A percentile compares a stretch with the other conserved stretches of the same genome.
Conservation (phyloP, 2,888 invertebrate genomes). For the Epistrophella euchroma region DNA sequence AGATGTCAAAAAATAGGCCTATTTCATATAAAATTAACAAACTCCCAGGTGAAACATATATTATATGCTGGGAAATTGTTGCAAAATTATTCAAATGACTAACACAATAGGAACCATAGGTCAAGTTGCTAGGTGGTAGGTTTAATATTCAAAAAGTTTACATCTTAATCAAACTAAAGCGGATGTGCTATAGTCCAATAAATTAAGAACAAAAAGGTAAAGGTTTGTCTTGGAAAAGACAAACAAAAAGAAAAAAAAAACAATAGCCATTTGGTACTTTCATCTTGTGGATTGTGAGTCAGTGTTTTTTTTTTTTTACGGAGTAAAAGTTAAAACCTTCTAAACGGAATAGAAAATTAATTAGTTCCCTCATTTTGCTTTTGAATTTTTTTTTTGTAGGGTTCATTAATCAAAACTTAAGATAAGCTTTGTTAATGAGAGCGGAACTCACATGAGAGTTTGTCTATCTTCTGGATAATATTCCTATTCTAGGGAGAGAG, state of each 20-base stretch:
- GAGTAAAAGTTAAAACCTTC: slow-evolving; percentile 50
- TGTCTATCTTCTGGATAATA: not conserved
- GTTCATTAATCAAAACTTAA: slow-evolving; percentile 50
- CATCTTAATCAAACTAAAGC: slow-evolving; percentile 55
- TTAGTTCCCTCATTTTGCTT: slow-evolving; percentile 41
- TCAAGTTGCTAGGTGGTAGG: slow-evolving; percentile 17
- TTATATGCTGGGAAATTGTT: not conserved
- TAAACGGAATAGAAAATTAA: slow-evolving; percentile 64
- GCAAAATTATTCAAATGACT: slow-evolving; percentile 10
- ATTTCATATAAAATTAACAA: not conserved
- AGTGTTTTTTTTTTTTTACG: not conserved
- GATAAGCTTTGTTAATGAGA: slow-evolving; percentile 34
- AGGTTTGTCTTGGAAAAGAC: not conserved
- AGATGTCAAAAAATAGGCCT: not conserved
- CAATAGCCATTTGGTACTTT: slow-evolving; percentile 14
- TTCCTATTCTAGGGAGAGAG: too few species aligned
- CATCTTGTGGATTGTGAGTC: slow-evolving; percentile 13
- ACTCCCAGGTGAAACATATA: not conserved
- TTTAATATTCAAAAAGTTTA: slow-evolving; percentile 41
- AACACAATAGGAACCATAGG: not conserved
- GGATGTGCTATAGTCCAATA: slow-evolving; percentile 54
- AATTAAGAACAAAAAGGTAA: slow-evolving; percentile 33
- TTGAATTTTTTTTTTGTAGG: slow-evolving; percentile 25
- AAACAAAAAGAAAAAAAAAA: not conserved
- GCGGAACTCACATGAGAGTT: slow-evolving; percentile 52